Evolutionary conservation across 2,888 invertebrate genomes (phyloP).

Genomic region (Globia sparganii): DNA sequence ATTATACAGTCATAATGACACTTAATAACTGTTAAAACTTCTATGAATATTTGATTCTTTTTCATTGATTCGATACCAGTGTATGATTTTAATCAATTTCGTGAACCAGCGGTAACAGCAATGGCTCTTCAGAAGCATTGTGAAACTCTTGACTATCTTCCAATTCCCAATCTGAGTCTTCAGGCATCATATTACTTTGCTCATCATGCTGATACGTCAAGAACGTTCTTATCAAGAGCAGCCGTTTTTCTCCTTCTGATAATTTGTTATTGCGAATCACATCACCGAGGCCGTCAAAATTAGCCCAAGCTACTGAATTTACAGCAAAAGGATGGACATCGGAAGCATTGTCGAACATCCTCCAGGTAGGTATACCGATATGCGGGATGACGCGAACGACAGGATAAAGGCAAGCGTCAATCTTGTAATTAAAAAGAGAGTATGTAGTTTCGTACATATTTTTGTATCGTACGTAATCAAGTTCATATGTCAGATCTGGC

Average conservation of each 20-base stretch:
- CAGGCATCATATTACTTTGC: background rate
- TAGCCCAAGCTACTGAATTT: slow-evolving; percentile 21
- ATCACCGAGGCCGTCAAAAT: background rate
- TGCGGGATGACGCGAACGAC: slow-evolving; percentile 13
- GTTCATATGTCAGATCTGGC: slow-evolving; percentile 36
- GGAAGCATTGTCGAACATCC: slow-evolving; percentile 23
- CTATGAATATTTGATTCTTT: background rate
- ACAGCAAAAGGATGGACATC: slow-evolving; percentile 28
- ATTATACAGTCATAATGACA: background rate
- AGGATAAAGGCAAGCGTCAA: slow-evolving; percentile 3
- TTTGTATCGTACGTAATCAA: slow-evolving; percentile 38
- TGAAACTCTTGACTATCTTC: background rate
- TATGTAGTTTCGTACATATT: slow-evolving; percentile 51
- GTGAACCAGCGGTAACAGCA: background rate
- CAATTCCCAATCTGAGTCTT: background rate
- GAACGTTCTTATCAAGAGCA: slow-evolving; percentile 32
- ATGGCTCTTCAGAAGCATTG: background rate
- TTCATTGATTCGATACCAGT: background rate
- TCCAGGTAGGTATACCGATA: slow-evolving; percentile 45
- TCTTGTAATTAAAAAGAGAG: slow-evolving; percentile 41
- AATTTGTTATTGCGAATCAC: slow-evolving; percentile 18
- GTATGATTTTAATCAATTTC: slow-evolving; percentile 22
- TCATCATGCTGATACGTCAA: slow-evolving; percentile 32
- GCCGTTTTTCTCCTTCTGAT: slow-evolving; percentile 38
- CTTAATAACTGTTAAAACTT: background rate